Percentiles rank a stretch among this genome's conserved stretches.
Evolutionary conservation across 1,140 invertebrate species (phyloP).

Genomic region (Neoseiulus cucumeris): DNA sequence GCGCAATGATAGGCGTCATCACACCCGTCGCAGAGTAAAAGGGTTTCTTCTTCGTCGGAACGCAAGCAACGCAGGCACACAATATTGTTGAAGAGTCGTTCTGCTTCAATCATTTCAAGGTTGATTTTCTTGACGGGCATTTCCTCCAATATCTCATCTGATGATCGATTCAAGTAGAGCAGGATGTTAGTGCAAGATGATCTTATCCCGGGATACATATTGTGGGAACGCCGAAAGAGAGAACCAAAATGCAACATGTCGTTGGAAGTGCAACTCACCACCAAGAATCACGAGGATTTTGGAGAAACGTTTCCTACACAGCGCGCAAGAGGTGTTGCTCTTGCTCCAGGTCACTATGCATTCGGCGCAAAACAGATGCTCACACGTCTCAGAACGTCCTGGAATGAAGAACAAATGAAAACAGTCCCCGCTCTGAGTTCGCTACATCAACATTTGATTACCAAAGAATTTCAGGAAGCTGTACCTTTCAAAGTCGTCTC

Average conservation of each 20-base stretch:
- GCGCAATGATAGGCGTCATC: constrained; percentile 29
- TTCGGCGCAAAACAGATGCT: neutral
- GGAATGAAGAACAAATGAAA: too few relatives aligned
- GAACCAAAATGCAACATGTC: too few relatives aligned
- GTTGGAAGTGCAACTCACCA: neutral
- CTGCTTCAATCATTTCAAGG: neutral
- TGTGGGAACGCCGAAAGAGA: too few relatives aligned
- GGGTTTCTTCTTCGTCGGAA: constrained; percentile 57
- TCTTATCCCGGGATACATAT: neutral
- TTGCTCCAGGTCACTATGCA: neutral
- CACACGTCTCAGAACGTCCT: neutral
- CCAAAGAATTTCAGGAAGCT: neutral
- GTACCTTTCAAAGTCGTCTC: neutral
- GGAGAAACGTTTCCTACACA: neutral
- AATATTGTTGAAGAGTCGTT: neutral
- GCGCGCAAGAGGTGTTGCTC: neutral
- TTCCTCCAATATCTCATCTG: neutral
- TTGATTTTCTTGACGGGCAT: neutral
- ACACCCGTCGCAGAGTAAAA: constrained; percentile 63
- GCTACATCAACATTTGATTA: too few relatives aligned
- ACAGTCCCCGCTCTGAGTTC: too few relatives aligned
- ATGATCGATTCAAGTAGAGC: too few relatives aligned
- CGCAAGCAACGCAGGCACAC: constrained; percentile 44
- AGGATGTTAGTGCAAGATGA: neutral
- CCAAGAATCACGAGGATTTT: neutral